These are phyloP conservation scores for Mellilla xanthometata DNA, from an alignment of 2,888 invertebrate genomes.

Conservation along the genomic window DNA sequence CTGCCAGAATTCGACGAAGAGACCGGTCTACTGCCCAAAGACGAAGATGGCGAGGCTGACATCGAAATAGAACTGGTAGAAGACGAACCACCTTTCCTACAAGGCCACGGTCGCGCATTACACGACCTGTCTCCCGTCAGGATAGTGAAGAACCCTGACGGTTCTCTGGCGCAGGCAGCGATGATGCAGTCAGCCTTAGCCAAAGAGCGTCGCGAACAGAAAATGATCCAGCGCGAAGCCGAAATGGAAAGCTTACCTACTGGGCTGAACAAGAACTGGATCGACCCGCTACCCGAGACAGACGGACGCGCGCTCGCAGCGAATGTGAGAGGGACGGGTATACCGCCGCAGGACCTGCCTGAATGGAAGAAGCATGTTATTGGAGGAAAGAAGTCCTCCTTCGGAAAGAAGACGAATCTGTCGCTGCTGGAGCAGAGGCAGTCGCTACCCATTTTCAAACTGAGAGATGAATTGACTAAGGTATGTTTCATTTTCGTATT, in stretches of 20 bases:
- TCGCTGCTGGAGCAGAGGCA: slow-evolving; percentile 97
- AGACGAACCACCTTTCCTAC: slow-evolving; percentile 98
- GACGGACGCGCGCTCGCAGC: slow-evolving; percentile 88
- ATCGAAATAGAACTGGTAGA: slow-evolving; percentile 99
- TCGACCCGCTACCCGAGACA: slow-evolving; percentile 95
- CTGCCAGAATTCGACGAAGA: slow-evolving; percentile 99
- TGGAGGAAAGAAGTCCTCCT: slow-evolving; percentile 98
- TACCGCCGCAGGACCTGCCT: slow-evolving; percentile 94
- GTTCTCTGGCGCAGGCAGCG: slow-evolving; percentile 98
- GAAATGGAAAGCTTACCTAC: slow-evolving; percentile 94
- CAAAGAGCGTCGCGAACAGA: slow-evolving; percentile 97
- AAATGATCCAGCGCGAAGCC: slow-evolving; percentile 96
- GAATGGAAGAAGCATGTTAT: slow-evolving; percentile 99
- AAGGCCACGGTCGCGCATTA: slow-evolving; percentile 94
- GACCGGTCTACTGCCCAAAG: slow-evolving; percentile 94
- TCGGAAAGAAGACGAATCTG: slow-evolving; percentile 98
- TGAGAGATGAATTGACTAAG: slow-evolving; percentile 96
- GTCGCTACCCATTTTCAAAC: slow-evolving; percentile 96
- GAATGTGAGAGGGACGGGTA: slow-evolving; percentile 92
- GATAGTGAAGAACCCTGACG: slow-evolving; percentile 99
- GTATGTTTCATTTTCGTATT: too few species aligned
- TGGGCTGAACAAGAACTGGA: slow-evolving; percentile 94
- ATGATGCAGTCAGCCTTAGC: slow-evolving; percentile 99
- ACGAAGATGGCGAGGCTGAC: slow-evolving; percentile 97
- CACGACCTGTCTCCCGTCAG: slow-evolving; percentile 96